These are phyloP conservation scores for Trichopoda pennipes DNA, from an alignment of 2,888 invertebrate species.

Conservation along the genomic window DNA sequence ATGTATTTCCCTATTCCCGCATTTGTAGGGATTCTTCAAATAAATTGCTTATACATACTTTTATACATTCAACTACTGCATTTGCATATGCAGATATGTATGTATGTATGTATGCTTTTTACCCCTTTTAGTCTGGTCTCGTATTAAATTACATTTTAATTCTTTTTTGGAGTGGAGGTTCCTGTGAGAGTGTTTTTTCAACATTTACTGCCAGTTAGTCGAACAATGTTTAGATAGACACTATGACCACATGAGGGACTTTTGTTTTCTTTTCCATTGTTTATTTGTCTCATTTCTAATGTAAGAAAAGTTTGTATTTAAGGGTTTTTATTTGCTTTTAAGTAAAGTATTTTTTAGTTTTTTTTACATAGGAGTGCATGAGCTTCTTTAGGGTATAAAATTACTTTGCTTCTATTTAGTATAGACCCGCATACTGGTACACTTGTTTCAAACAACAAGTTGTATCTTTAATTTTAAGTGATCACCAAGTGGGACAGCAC, in stretches of 20 bases:
- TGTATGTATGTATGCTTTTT: neutral
- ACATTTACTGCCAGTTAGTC: conserved; percentile 17
- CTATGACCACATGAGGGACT: conserved; percentile 11
- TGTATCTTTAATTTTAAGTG: conserved; percentile 53
- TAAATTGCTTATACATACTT: conserved; percentile 28
- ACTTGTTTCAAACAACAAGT: conserved; percentile 30
- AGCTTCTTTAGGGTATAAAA: conserved; percentile 35
- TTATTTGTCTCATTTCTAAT: conserved; percentile 22
- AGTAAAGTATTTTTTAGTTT: conserved; percentile 10
- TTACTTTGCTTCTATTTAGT: conserved; percentile 40
- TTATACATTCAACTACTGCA: too few relatives aligned
- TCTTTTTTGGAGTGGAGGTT: conserved; percentile 39
- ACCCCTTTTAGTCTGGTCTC: conserved; percentile 33
- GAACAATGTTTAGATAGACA: conserved; percentile 13
- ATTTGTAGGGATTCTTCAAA: conserved; percentile 55
- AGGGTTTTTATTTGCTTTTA: conserved; percentile 38
- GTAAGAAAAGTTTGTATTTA: conserved; percentile 20
- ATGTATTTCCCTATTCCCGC: conserved; percentile 48
- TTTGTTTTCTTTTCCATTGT: conserved; percentile 7
- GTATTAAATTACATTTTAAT: conserved; percentile 63
- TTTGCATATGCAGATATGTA: neutral
- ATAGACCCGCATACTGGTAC: conserved; percentile 19
- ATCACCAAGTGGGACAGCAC: neutral
- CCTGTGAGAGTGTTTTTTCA: conserved; percentile 18
- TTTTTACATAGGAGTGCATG: neutral